Evolutionary conservation across 2,888 invertebrate genomes (phyloP), one percentile per base, ranked within the genome.

Genomic region (Amitus sp.): DNA sequence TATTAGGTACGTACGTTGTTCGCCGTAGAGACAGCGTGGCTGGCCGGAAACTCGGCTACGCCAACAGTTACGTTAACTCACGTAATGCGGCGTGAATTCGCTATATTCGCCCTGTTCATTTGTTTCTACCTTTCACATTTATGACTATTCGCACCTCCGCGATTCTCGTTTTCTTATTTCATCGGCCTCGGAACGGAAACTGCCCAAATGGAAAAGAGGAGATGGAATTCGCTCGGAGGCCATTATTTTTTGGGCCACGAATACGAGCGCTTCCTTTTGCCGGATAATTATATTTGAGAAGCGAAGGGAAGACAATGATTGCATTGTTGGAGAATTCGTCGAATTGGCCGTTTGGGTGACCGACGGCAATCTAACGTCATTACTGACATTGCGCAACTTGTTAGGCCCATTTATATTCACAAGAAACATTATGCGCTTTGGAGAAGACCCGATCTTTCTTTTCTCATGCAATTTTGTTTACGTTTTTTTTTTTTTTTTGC

Each of bases 351-450:
- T 68, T 67, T 62, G 67, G 69, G 50, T 62, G 66, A 67, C 71
- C 68, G 59, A 65, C 62, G 69, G 73, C 78, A 78, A 80, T 80
- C 80, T 78, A 79, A 72, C 75, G 75, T 81, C 79, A 79, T 81
- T 79, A 80, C 78, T 69, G 70, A 71, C 79, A 79, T 80, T 80
- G 75, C 78, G 73, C 72, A 75, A 76, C 80, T 81, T 79, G 79
- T 81, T 81, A 81, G 80, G 78, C 79, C 80, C 79, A 76, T 80
- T 81, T 79, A 80, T 79, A 79, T 79, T 79, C 81, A 76, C 77
- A 71, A 65, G 68, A 54, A 52, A 12, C 50, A 45, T 59, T 49
- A 50, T 43, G 55, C 48, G 47, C 42, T 62, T 56, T 10, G 37
- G 53, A 56, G 65, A 59, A 59, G 55, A 49, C 45, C 28, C 15